A percentile compares a stretch with the other conserved stretches of the same genome.
phyloP scores from a whole-genome alignment of 2,113 vertebrate genomes.

The Trachemys scripta region DNA sequence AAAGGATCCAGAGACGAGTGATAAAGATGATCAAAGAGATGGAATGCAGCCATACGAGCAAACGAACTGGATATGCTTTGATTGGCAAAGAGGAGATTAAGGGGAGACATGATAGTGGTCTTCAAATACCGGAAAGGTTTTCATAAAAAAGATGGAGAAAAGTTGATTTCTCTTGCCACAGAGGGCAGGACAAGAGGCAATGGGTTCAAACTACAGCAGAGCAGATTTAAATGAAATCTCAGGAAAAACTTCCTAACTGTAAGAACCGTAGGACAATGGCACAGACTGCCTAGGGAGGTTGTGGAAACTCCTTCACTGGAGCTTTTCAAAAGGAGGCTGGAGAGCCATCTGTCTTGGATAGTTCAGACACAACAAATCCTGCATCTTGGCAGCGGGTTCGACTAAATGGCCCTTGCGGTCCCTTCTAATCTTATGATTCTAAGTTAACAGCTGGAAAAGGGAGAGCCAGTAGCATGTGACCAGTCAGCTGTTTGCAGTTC shows the following conservation, averaged over 20 bases:
- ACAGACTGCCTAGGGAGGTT: not conserved
- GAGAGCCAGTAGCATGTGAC: slow-evolving; percentile 38
- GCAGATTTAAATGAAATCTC: not conserved
- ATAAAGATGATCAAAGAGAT: not conserved
- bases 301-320: not conserved
- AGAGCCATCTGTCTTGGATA: not conserved
- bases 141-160: not conserved
- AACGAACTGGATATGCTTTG: not conserved
- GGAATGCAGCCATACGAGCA: not conserved
- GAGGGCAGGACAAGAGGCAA: not conserved
- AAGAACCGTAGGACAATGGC: not conserved
- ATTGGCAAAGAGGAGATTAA: not conserved
- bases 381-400: not conserved
- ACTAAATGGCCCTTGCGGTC: not conserved
- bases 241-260: not conserved
- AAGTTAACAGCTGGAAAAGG: slow-evolving; percentile 49
- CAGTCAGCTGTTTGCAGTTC: slow-evolving; percentile 13
- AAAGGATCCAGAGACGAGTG: not conserved
- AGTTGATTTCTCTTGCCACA: not conserved
- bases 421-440: not conserved
- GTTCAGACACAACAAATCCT: not conserved
- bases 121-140: not conserved
- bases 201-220: not conserved
- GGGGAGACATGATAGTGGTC: not conserved
- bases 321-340: not conserved